These are phyloP conservation scores for Pinna nobilis DNA, from an alignment of 1,140 invertebrate genomes.

Conservation along the genomic window DNA sequence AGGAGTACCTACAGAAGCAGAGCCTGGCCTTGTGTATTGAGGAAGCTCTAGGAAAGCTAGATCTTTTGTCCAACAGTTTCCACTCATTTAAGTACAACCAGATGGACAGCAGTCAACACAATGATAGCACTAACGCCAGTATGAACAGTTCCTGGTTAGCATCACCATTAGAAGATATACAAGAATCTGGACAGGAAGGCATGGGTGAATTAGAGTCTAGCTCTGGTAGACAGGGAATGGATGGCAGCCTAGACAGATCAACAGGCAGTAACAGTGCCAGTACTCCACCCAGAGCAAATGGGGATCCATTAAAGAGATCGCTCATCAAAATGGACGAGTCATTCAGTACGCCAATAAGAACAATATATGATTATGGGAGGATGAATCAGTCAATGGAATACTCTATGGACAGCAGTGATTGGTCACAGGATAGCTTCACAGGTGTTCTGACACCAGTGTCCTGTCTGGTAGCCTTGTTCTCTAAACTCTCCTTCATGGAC, in stretches of 20 bases:
- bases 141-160: constrained; percentile 6
- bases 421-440: constrained; percentile 33
- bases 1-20: constrained; percentile 82
- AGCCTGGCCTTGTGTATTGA: constrained; percentile 39
- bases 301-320: neutral
- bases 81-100: constrained; percentile 17
- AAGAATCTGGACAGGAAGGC: neutral
- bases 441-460: constrained; percentile 32
- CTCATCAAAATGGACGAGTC: constrained; percentile 29
- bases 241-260: neutral
- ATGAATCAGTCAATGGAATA: constrained; percentile 33
- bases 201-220: neutral
- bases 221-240: neutral
- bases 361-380: constrained; percentile 39
- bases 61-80: constrained; percentile 16
- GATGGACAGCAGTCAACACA: constrained; percentile 10
- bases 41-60: constrained; percentile 30
- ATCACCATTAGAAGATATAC: constrained; percentile 10
- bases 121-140: neutral
- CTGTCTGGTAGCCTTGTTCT: constrained; percentile 38
- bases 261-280: constrained; percentile 5
- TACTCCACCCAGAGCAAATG: neutral
- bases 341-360: constrained; percentile 23
- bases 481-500: constrained; percentile 36
- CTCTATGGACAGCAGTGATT: constrained; percentile 44